These are phyloP conservation scores for Leucania comma DNA, from an alignment of 2,888 invertebrate genomes.

Conservation along the genomic window DNA sequence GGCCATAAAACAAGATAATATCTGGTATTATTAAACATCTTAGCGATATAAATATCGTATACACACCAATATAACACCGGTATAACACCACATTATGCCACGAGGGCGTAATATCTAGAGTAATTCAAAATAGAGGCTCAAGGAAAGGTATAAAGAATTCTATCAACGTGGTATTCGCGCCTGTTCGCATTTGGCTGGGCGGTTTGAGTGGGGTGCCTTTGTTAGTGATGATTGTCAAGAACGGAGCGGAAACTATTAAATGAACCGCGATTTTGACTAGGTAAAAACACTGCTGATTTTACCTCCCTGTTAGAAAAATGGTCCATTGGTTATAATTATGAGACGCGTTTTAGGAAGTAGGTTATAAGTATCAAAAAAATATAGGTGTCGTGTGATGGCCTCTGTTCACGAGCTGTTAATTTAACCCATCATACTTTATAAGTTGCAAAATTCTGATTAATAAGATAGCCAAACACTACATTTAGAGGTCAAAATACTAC, in stretches of 20 bases:
- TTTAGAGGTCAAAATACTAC: too few relatives aligned
- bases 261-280: too few relatives aligned
- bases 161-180: slow-evolving; percentile 82
- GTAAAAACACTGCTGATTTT: too few relatives aligned
- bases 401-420: too few relatives aligned
- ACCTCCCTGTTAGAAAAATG: too few relatives aligned
- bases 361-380: too few relatives aligned
- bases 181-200: slow-evolving; percentile 77
- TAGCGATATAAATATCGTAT: slow-evolving; percentile 55
- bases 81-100: slow-evolving; percentile 52
- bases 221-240: slow-evolving; percentile 48
- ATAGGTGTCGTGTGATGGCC: too few relatives aligned
- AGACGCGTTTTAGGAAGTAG: too few relatives aligned
- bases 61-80: slow-evolving; percentile 36
- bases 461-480: too few relatives aligned
- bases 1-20: slow-evolving; percentile 55
- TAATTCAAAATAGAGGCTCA: slow-evolving; percentile 75
- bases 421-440: too few relatives aligned
- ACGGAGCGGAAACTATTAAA: neutral
- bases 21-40: slow-evolving; percentile 62
- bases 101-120: slow-evolving; percentile 65
- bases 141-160: slow-evolving; percentile 82
- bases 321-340: too few relatives aligned
- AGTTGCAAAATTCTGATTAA: too few relatives aligned
- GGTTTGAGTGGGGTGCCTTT: slow-evolving; percentile 57